Base-by-base conservation (phyloP, 2,113 vertebrate genomes). In the Phalacrocorax brasilianus region DNA sequence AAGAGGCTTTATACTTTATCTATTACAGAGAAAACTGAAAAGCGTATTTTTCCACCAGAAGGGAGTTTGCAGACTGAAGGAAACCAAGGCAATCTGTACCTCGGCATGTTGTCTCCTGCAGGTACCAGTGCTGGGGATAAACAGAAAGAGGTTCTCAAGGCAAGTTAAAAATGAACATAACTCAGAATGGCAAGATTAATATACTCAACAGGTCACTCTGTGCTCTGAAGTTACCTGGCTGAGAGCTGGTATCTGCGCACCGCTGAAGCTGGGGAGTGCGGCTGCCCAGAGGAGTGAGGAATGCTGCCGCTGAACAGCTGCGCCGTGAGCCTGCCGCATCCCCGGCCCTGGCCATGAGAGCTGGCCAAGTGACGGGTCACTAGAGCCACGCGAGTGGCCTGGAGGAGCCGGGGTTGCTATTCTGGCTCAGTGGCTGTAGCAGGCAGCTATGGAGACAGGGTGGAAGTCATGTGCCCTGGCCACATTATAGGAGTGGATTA, bases 401-500 rank as follows among this genome's bases (percentile, higher is more conserved):
- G 73, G 47, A 30, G 83, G 26, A 88, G 70, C 88, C 18, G 4
- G 5, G 4, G 35, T 11, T 49, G 73, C 80, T 95, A 33, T 97
- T 89, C 80, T 56, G 66, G 86, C 84, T 68, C 20, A 0, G 5
- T 52, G 92, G 91, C 92, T 91, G 80, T 5, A 89, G 70, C 73
- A 85, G 88, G 72, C 94, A 85, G 83, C 94, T 76, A 49, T 92
- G 91, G 92, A 93, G 87, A 71, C 67, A 44, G 84, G 45, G 78
- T 95, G 81, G 95, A 95, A 95, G 87, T 89, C 95, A 91, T 95
- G 91, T 92, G 94, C 89, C 84, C 89, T 79, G 86, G 88, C 83
- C 92, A 89, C 89, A 82, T 92, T 95, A 95, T 73, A 85, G 80
- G 49, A 95, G 86, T 33, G 78, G 94, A 95, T 97, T 95, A 76